Evolutionary conservation across 1,140 invertebrate species (phyloP), one percentile per base, ranked within the genome.

Genomic region (Ceratoteleas bidentatus): DNA sequence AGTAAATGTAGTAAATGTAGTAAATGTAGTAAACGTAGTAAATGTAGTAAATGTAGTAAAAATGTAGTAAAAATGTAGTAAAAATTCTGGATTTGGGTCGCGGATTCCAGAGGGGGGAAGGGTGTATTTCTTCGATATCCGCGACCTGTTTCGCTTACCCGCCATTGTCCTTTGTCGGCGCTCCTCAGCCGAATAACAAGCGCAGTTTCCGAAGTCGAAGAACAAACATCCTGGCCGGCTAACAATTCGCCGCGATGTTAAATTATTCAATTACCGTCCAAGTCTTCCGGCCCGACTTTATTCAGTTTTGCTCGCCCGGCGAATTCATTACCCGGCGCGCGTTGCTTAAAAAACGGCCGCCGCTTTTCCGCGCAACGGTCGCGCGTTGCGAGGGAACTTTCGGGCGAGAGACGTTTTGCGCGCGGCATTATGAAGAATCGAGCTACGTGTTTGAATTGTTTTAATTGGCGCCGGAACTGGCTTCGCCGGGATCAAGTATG

Each of bases 201-300:
- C 45, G 57, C 74, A 66, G 69, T 69, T 69, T 72, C 38, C 66
- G 47, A 68, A 34, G 14, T 14, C 10, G 32, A 11, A 56, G 60
- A 77, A 68, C 76, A 78, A 78, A 78, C 66, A 78, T 65, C 58
- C 36, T 43, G 3, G 15, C 66, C 49, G 53, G 45, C 50, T 66
- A 69, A 70, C 65, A 60, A 78, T 72, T 66, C 47, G 60, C 24
- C 24, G 61, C 61, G 36, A 56, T 11, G 75, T 11, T 65, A 70
- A 78, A 78, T 65, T 70, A 78, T 78, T 78, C 60, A 78, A 66
- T 70, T 69, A 60, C 36, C 54, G 54, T 54, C 34, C 54, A 66
- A 61, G 33, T 68, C 58, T 69, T 66, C 61, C 33, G 50, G 47
- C 50, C 62, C 36, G 33, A 45, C 50, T 73, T 66, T 57, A 62